A percentile compares a stretch with the other conserved stretches of the same genome.
phyloP scores from a whole-genome alignment of 2,113 vertebrate species.

The Choloepus hoffmanni region DNA sequence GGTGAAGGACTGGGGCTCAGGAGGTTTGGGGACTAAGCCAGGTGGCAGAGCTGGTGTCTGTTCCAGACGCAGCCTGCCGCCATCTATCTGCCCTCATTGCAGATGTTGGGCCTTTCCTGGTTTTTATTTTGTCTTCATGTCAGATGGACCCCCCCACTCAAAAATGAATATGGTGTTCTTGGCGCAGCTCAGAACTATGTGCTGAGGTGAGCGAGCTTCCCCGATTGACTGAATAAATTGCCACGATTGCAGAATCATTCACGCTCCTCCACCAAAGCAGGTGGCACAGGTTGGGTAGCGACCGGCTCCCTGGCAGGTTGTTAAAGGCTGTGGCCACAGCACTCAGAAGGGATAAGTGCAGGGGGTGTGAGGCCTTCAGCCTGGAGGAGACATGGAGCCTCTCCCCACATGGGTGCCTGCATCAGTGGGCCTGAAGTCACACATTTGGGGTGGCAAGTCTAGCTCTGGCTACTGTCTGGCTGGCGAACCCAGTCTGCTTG shows the following conservation, averaged over 20 bases:
- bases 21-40: not conserved
- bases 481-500: not conserved
- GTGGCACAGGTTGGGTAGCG: fast-evolving
- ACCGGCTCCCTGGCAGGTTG: not conserved
- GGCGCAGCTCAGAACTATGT: not conserved
- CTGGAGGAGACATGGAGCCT: fast-evolving
- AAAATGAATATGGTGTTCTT: fast-evolving
- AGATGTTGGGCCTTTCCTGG: not conserved
- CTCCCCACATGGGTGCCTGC: not conserved
- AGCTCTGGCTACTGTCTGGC: not conserved
- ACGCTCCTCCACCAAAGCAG: not conserved
- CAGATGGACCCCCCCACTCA: not conserved
- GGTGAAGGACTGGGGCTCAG: not conserved
- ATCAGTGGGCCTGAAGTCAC: not conserved
- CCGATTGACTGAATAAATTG: fast-evolving
- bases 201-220: not conserved
- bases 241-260: not conserved
- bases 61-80: not conserved
- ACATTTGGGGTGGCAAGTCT: not conserved
- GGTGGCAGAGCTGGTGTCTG: not conserved
- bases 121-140: not conserved
- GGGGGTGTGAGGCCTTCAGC: not conserved
- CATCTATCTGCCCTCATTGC: not conserved
- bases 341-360: no score
- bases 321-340: not conserved